These are phyloP conservation scores for Cephus pulcher DNA, from an alignment of 2,888 invertebrate species.

Conservation along the genomic window DNA sequence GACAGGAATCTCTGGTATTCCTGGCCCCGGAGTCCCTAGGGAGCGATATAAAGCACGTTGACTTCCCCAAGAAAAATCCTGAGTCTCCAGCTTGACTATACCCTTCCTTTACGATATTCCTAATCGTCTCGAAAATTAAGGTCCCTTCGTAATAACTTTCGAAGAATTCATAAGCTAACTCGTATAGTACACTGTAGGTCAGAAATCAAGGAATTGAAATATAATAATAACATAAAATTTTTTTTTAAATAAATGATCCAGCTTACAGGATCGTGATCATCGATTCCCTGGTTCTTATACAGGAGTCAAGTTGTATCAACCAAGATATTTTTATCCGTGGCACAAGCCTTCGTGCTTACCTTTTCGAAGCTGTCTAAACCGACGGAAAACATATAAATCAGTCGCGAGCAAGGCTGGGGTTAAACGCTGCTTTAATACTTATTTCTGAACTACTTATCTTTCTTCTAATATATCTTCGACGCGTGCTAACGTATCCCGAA, in stretches of 20 bases:
- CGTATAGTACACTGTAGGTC: no score
- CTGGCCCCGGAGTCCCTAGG: conserved; percentile 16
- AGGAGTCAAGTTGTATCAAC: background rate
- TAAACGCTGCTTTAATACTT: conserved; percentile 23
- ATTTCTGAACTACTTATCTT: conserved; percentile 24
- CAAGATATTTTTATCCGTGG: conserved; percentile 1
- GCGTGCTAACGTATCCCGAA: background rate
- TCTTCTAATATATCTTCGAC: conserved; percentile 17
- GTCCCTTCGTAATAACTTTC: no score
- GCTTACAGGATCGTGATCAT: background rate
- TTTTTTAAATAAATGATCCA: background rate
- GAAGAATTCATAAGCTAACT: no score
- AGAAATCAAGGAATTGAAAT: background rate
- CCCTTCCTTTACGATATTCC: background rate
- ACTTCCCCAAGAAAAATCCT: background rate
- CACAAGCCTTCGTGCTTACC: conserved; percentile 4
- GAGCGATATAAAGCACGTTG: conserved; percentile 18
- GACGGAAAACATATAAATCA: conserved; percentile 24
- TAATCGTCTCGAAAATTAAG: background rate
- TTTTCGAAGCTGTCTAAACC: conserved; percentile 19
- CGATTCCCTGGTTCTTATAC: background rate
- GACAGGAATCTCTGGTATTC: conserved; percentile 18
- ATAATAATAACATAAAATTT: background rate
- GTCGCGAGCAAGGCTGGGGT: conserved; percentile 9
- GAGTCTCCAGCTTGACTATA: background rate